Percentiles rank a stretch among this genome's conserved stretches.
Evolutionary conservation across 2,797 vertebrate genomes (phyloP).

Genomic region (Selene dorsalis): DNA sequence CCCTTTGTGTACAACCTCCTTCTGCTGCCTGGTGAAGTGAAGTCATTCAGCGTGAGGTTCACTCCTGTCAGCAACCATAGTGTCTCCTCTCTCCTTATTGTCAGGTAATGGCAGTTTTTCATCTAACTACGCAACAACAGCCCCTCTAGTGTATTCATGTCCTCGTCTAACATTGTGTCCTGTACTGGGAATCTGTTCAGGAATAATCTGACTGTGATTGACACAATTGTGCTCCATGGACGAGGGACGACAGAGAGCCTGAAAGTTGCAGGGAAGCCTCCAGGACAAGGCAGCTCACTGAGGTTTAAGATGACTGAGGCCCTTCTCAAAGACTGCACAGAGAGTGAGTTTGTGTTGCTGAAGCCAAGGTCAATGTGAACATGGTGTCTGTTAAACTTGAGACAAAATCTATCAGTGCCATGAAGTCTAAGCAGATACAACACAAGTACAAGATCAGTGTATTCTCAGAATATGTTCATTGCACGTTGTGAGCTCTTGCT

Average conservation of each 20-base stretch:
- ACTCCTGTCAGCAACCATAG: slow-evolving; percentile 93
- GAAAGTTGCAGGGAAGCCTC: slow-evolving; percentile 92
- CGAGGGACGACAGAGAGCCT: slow-evolving; percentile 94
- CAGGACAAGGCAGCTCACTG: slow-evolving; percentile 92
- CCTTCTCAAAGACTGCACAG: slow-evolving; percentile 94
- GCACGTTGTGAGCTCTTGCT: not conserved
- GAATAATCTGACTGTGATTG: slow-evolving; percentile 97
- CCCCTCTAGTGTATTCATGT: too few species aligned
- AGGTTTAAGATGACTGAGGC: slow-evolving; percentile 98
- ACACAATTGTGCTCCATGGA: slow-evolving; percentile 91
- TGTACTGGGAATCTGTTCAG: slow-evolving; percentile 73
- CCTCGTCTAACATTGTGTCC: not conserved
- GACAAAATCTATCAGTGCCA: not conserved
- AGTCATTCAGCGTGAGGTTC: slow-evolving; percentile 92
- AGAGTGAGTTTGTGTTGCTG: slow-evolving; percentile 86
- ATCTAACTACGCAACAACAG: not conserved
- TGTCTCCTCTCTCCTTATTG: slow-evolving; percentile 92
- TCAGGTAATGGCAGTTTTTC: slow-evolving; percentile 85
- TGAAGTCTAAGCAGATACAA: not conserved
- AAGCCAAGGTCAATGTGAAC: not conserved
- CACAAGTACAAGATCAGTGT: not conserved
- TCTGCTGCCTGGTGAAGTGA: slow-evolving; percentile 93
- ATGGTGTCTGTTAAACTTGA: not conserved
- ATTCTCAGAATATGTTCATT: not conserved
- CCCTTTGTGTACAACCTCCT: slow-evolving; percentile 92